Base-by-base conservation (phyloP, 1,140 invertebrate genomes). In the Drosophila willistoni region DNA sequence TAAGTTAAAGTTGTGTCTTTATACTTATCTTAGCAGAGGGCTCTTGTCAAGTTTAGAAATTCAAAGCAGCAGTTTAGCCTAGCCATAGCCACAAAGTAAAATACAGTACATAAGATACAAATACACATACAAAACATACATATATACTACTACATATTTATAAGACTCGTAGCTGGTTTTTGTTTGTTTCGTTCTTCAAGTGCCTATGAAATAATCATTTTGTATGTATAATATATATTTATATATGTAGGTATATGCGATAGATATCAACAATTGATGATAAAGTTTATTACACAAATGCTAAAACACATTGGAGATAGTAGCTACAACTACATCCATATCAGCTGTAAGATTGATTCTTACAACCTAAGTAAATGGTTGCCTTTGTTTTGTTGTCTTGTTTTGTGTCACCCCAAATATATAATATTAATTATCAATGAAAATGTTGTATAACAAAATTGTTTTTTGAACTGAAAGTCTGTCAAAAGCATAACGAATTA, bases 131-230 rank as follows among this genome's bases (percentile, higher is more conserved):
- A 29, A 33, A 22, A 42, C n/a, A 64, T 34, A 51, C 34, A 75
- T 9, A 34, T 19, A 22, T 51, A 22, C 36, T 10, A 51, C 17
- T 51, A 51, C 17, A 51, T 71, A 56, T 59, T 63, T 69, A 64
- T 77, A 71, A 68, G 79, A 59, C 54, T 69, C 61, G 44, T 67
- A 59, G 60, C 61, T 68, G 44, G 44, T 62, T 71, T 59, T 79
- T 87, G 82, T 86, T 86, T 81, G 42, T 55, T 75, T 82, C 84
- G 79, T 86, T 87, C 73, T 86, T 86, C 72, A 87, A 89, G 83
- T 86, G 83, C 83, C 83, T 86, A 83, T 66, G 68, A 72, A 65
- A 77, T 60, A 77, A 77, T 66, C 36, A 71, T 62, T 19, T 19
- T 76, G 19, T 56, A 69, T 51, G 42, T 61, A 70, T 61, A 68